Conservation (phyloP, 2,797 vertebrate genomes). For the Thamnophis elegans region DNA sequence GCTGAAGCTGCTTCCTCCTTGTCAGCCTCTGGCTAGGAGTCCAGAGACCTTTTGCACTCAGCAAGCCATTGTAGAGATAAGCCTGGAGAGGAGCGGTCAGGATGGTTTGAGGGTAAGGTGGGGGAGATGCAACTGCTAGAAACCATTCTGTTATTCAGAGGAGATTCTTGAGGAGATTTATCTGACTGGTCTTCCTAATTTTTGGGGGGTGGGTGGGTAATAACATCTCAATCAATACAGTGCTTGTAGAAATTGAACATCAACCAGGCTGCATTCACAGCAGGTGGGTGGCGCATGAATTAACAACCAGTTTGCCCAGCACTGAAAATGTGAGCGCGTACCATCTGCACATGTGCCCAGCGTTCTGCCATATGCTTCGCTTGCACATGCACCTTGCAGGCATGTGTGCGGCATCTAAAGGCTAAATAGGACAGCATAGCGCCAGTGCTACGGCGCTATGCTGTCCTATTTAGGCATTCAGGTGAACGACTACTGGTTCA, state of each 20-base stretch:
- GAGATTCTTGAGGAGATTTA: neutral
- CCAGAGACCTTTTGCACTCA: neutral
- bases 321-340: no score
- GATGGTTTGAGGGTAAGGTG: neutral
- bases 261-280: neutral
- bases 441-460: no score
- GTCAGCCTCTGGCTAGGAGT: neutral
- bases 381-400: no score
- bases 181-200: neutral
- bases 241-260: neutral
- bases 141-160: neutral
- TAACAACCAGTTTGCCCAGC: no score
- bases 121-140: neutral
- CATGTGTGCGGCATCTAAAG: no score
- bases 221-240: neutral
- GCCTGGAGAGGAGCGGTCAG: neutral
- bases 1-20: neutral
- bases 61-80: neutral
- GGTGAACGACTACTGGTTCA: no score
- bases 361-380: no score
- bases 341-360: no score
- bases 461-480: no score
- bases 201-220: neutral
- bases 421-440: no score
- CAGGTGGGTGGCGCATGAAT: no score